Conservation (phyloP, 2,888 invertebrate species). For the Cylindroiulus punctatus region DNA sequence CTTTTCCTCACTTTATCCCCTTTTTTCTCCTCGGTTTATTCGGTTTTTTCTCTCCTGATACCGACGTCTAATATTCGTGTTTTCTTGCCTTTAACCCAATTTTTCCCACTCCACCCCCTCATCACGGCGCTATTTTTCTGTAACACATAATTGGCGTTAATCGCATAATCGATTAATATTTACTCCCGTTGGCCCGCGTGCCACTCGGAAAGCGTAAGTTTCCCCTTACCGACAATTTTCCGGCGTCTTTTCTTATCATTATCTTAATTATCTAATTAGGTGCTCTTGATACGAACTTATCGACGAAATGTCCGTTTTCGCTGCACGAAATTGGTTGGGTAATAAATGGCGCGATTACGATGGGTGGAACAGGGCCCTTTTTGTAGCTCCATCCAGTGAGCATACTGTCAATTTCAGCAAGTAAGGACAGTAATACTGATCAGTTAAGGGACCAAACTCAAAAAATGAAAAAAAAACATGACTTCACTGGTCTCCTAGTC, state of each 20-base stretch:
- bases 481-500: not conserved
- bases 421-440: too few relatives aligned
- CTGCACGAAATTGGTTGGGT: not conserved
- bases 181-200: not conserved
- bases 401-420: too few relatives aligned
- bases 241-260: conserved; percentile 35
- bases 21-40: not conserved
- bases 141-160: conserved; percentile 30
- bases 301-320: not conserved
- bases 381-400: not conserved
- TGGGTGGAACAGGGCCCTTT: not conserved
- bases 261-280: conserved; percentile 37
- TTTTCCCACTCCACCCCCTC: not conserved
- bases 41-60: not conserved
- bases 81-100: conserved; percentile 39
- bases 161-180: conserved; percentile 39
- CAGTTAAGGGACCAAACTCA: too few relatives aligned
- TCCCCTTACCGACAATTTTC: conserved; percentile 5
- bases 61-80: conserved; percentile 17
- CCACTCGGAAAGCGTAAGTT: not conserved
- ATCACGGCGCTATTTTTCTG: not conserved
- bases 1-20: conserved; percentile 27
- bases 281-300: not conserved
- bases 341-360: not conserved
- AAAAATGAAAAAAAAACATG: not conserved